These are phyloP conservation scores for Eilema depressum DNA, from an alignment of 2,888 invertebrate species.

Conservation along the genomic window DNA sequence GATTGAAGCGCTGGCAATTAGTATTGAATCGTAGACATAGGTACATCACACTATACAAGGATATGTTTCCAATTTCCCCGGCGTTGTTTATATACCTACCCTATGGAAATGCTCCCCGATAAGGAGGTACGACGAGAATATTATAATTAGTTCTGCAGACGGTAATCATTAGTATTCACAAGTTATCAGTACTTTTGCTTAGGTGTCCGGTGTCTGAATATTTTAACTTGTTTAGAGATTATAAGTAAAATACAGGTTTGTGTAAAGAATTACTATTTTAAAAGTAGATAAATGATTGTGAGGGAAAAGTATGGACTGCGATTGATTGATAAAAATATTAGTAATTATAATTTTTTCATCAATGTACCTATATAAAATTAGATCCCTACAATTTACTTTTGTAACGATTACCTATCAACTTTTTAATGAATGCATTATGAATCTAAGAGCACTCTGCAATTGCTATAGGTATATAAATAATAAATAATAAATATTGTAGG, in stretches of 20 bases:
- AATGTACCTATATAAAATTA: too few species aligned
- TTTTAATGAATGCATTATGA: too few species aligned
- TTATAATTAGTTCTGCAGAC: constrained; percentile 14
- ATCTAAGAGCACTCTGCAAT: too few species aligned
- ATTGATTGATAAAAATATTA: too few species aligned
- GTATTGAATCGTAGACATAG: neutral
- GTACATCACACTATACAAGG: neutral
- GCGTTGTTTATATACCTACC: neutral
- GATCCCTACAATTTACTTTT: too few species aligned
- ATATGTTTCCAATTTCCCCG: constrained; percentile 1
- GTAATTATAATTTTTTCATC: too few species aligned
- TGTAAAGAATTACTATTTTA: neutral
- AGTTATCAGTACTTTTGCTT: constrained; percentile 47
- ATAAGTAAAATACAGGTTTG: constrained; percentile 2
- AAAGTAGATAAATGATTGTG: neutral
- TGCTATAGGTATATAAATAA: too few species aligned
- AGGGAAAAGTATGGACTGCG: neutral
- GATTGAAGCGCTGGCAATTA: neutral
- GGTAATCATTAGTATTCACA: constrained; percentile 29
- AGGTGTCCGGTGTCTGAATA: constrained; percentile 38
- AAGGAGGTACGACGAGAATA: neutral
- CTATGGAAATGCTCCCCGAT: neutral
- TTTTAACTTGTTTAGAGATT: constrained; percentile 26
- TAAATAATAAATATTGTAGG: too few species aligned
- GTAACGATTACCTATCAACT: too few species aligned